Evolutionary conservation across 2,888 invertebrate genomes (phyloP), one percentile per base, ranked within the genome.

Genomic region (Leptinotarsa tumamoca): DNA sequence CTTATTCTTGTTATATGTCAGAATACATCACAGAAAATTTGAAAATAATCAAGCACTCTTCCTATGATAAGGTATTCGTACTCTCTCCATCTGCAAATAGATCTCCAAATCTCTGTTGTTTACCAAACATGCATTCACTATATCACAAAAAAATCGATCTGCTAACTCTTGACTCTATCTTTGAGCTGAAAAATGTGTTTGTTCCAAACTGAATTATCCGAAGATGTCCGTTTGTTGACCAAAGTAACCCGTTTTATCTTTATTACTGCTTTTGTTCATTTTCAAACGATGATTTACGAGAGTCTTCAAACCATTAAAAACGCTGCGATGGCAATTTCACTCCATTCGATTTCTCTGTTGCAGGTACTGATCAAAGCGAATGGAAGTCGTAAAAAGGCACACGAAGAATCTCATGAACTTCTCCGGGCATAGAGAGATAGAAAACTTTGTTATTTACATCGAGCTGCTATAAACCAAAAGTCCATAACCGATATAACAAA

Each of bases 341-440:
- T 71, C 43, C 33, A 76, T 76, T 52, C 68, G 71, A 71, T 71
- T 71, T 78, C 67, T 72, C 63, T 73, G 43, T 76, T 77, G 67
- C 79, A 76, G 78, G 74, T 77, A 74, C 73, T 75, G 72, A 70
- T 68, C 72, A 51, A 27, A 71, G 49, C 52, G 73, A 71, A 67
- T 72, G 74, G 49, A 67, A 71, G 33, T 73, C 75, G 67, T 75
- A 79, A 76, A 78, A 73, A 61, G 43, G 17, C 49, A 18, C 67
- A 75, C 73, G 73, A 78, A 76, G 67, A 70, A 67, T 73, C 66
- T 49, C 61, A 17, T 56, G 71, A 49, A 76, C 51, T 51, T 72
- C 33, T 51, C 49, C 63, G 33, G 43, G 71, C 68, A 75, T 79
- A 73, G 27, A 72, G 67, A 70, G 69, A 58, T 15, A 43, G 58